These are phyloP conservation scores for Drosophila paranaensis DNA, from an alignment of 2,888 invertebrate genomes.

Conservation along the genomic window DNA sequence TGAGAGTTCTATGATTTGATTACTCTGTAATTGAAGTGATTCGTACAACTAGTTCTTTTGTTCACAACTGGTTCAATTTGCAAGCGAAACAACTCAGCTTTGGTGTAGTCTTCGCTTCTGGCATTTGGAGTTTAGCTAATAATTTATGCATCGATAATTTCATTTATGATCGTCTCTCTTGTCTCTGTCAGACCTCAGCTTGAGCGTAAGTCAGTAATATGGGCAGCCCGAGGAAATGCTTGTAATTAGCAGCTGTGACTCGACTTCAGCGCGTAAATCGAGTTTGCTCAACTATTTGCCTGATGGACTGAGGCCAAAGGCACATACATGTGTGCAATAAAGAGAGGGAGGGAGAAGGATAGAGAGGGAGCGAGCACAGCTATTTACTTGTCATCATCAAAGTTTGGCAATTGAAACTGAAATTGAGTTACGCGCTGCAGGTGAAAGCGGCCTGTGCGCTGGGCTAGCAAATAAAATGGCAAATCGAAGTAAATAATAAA, in stretches of 20 bases:
- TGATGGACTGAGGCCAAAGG: not conserved
- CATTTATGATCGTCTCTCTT: constrained; percentile 57
- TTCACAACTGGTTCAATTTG: not conserved
- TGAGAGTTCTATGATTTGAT: no score
- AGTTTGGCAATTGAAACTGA: constrained; percentile 13
- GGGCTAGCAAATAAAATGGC: constrained; percentile 50
- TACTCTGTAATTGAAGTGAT: not conserved
- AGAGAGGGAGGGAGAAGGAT: no score
- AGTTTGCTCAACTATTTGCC: constrained; percentile 35
- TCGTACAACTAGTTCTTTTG: not conserved
- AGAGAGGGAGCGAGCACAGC: not conserved
- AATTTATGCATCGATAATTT: constrained; percentile 57
- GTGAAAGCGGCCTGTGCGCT: constrained; percentile 26
- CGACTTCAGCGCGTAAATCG: constrained; percentile 28
- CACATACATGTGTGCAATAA: not conserved
- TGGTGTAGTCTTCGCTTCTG: constrained; percentile 8
- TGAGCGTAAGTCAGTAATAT: constrained; percentile 3
- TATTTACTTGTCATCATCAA: constrained; percentile 4
- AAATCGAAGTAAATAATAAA: constrained; percentile 55
- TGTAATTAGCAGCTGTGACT: constrained; percentile 27
- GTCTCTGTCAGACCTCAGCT: constrained; percentile 13
- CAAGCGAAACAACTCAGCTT: not conserved
- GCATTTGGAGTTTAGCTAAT: constrained; percentile 22
- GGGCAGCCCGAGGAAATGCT: not conserved
- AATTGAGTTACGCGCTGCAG: constrained; percentile 4